Conservation (phyloP, 1,140 invertebrate species). For the Pantala flavescens region DNA sequence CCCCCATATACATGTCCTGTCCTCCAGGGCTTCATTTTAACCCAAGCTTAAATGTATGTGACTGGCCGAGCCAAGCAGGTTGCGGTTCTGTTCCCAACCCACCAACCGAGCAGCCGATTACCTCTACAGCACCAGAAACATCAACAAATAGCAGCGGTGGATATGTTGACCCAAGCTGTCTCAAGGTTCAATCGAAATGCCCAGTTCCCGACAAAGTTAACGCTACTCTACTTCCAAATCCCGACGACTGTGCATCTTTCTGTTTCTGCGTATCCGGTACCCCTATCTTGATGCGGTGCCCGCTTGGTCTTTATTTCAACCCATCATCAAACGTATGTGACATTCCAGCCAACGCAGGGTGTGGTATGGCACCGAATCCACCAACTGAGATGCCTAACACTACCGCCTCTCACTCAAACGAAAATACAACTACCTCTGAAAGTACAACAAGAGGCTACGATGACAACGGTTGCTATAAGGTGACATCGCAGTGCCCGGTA, state of each 20-base stretch:
- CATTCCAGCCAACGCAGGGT: slow-evolving; percentile 22
- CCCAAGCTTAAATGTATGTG: slow-evolving; percentile 23
- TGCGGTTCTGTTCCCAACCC: background rate
- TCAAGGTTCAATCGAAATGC: background rate
- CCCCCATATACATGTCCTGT: slow-evolving; percentile 16
- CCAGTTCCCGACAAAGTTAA: background rate
- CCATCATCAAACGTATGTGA: slow-evolving; percentile 28
- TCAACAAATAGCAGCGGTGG: background rate
- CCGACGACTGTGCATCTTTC: slow-evolving; percentile 25
- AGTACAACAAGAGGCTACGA: no score
- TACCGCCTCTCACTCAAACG: no score
- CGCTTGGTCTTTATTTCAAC: slow-evolving; percentile 33
- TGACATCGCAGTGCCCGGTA: background rate
- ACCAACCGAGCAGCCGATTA: background rate
- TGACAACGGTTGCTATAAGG: background rate
- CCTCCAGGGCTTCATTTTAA: slow-evolving; percentile 21
- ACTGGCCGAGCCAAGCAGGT: slow-evolving; percentile 21
- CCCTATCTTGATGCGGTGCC: slow-evolving; percentile 27
- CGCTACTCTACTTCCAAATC: slow-evolving; percentile 23
- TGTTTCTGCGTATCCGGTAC: slow-evolving; percentile 31
- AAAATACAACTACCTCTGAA: no score
- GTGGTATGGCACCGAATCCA: no score
- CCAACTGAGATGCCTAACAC: background rate
- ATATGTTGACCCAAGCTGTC: no score
- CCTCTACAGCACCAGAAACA: background rate